Percentiles rank a stretch among this genome's conserved stretches.
Evolutionary conservation across 92 coral and sea anemone genomes (phyloP).

Genomic region (Zoanthus sociatus): DNA sequence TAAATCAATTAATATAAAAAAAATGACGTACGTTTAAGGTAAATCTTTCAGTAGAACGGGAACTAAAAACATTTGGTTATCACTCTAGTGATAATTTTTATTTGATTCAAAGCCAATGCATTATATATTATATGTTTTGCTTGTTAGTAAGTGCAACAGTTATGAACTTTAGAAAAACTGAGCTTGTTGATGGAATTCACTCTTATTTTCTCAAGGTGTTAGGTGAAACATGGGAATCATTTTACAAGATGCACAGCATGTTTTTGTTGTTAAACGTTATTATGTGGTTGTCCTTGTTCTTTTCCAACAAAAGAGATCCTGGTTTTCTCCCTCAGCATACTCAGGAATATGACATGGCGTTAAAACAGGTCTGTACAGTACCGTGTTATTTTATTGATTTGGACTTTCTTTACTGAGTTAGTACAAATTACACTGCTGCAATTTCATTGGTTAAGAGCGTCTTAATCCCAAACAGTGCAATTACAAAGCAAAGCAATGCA

Average conservation of each 20-base stretch:
- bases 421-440: neutral
- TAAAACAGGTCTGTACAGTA: slow-evolving; percentile 76
- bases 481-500: no score
- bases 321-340: slow-evolving; percentile 89
- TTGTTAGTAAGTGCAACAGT: no score
- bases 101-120: no score
- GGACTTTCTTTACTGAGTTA: neutral
- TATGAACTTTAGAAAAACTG: neutral
- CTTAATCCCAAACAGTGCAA: no score
- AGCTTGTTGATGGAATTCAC: neutral
- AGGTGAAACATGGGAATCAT: slow-evolving; percentile 75
- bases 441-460: no score
- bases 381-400: neutral
- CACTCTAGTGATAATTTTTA: no score
- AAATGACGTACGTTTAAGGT: no score
- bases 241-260: slow-evolving; percentile 69
- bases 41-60: no score
- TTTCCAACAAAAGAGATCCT: slow-evolving; percentile 80
- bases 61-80: no score
- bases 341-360: slow-evolving; percentile 88
- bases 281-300: slow-evolving; percentile 90
- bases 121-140: no score
- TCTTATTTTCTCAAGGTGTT: slow-evolving; percentile 67
- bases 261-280: slow-evolving; percentile 74
- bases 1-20: no score